Evolutionary conservation across 1,140 invertebrate species (phyloP).

Genomic region (Aplysia californica): DNA sequence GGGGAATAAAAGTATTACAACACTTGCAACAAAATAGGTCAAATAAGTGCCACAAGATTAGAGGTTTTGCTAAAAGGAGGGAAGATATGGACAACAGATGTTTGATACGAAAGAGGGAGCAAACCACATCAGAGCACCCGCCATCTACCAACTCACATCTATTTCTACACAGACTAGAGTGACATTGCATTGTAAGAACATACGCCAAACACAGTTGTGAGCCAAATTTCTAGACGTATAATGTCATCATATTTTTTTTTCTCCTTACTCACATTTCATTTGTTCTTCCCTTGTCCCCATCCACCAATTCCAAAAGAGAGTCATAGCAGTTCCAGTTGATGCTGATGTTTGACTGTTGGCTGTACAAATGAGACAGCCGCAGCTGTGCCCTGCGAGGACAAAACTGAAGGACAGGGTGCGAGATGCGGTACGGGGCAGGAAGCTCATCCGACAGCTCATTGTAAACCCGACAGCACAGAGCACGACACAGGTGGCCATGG

Average conservation of each 20-base stretch:
- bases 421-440: conserved; percentile 36
- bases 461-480: conserved; percentile 66
- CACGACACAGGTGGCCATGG: conserved; percentile 66
- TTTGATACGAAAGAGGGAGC: background rate
- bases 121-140: background rate
- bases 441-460: conserved; percentile 37
- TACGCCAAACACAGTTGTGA: background rate
- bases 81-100: too few species aligned
- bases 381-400: conserved; percentile 26
- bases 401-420: conserved; percentile 45
- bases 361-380: background rate
- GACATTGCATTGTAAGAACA: background rate
- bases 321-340: conserved; percentile 45
- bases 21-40: too few species aligned
- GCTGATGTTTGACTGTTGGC: conserved; percentile 27
- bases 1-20: too few species aligned
- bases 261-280: conserved; percentile 37
- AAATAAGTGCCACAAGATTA: too few species aligned
- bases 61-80: too few species aligned
- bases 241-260: too few species aligned
- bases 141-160: background rate
- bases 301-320: conserved; percentile 44
- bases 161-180: background rate
- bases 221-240: background rate
- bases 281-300: conserved; percentile 43